Conservation (phyloP, 2,113 vertebrate genomes). For the Otus sunia region DNA sequence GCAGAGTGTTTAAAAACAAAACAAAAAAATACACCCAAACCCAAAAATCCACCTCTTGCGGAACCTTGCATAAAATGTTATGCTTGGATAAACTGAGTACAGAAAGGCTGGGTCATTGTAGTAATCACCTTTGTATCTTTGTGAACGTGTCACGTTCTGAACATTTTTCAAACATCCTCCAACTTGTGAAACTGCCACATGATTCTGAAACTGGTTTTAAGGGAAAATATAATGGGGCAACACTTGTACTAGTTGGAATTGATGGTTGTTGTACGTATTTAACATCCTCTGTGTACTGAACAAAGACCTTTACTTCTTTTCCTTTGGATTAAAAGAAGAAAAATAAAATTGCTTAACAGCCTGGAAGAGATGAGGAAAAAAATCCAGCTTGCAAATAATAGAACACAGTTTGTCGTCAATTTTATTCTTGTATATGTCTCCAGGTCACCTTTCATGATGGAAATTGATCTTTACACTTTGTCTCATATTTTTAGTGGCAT, state of each 20-base stretch:
- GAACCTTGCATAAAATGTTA: neutral
- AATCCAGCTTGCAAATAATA: neutral
- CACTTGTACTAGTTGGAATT: neutral
- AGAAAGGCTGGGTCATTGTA: neutral
- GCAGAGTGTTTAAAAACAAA: conserved; percentile 17
- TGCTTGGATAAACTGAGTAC: neutral
- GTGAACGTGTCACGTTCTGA: neutral
- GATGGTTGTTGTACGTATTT: neutral
- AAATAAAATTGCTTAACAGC: neutral
- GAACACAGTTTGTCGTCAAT: neutral
- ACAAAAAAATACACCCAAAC: neutral
- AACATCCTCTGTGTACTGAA: neutral
- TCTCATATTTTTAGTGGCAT: neutral
- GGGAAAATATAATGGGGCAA: neutral
- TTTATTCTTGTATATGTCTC: neutral
- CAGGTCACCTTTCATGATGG: neutral
- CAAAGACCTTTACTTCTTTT: neutral
- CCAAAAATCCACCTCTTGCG: neutral
- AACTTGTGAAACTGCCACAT: neutral
- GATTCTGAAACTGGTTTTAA: neutral
- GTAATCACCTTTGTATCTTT: neutral
- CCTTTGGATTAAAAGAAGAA: neutral
- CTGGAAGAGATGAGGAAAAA: neutral
- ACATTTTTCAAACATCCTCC: neutral
- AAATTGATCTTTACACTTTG: neutral